Evolutionary conservation across 2,113 vertebrate genomes (phyloP), one percentile per base, ranked within the genome.

Genomic region (Rhinolophus sinicus): DNA sequence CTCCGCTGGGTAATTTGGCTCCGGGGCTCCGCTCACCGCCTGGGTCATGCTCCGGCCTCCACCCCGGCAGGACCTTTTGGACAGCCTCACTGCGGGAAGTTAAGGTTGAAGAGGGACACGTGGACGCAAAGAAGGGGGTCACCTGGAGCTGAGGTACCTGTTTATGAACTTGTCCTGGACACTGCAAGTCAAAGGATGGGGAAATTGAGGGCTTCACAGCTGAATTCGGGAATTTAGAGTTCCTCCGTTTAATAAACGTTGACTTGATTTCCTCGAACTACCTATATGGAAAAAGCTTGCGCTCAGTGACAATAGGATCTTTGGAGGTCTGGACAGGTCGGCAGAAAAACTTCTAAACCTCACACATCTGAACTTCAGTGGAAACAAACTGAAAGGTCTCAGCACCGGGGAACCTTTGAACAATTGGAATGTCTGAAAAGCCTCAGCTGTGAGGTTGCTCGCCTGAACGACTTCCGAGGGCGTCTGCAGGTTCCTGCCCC

Each of bases 71-170:
- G 33, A 82, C 98, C 98, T 98, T 98, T 98, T 97, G 97, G 98
- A 94, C 98, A 99, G 93, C 98, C 96, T 92, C n/a, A 69, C 98
- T 93, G 98, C 98, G 65, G 91, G 94, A 97, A 97, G 93, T 93
- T 93, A 90, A 97, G 90, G 95, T 93, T 95, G 90, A 92, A 96
- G 85, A 97, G 98, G 98, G 97, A 97, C 98, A 96, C 98, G 99
- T 99, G 99, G 99, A 99, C 90, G 99, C 99, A 99, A 99, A 99
- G 98, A 99, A 99, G 99, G 99, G 98, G 99, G 99, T 98, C 98
- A 99, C 98, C 98, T 99, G 98, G 99, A 99, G 98, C 99, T 99
- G 95, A 98, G 99, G 98, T 99, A 98, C 99, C 99, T 98, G 99
- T 99, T 97, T 98, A 97, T 98, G 99, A 99, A 98, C 98, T 99